Conservation (phyloP, 53 echinoderm and acorn worm species). For the Astropecten irregularis region DNA sequence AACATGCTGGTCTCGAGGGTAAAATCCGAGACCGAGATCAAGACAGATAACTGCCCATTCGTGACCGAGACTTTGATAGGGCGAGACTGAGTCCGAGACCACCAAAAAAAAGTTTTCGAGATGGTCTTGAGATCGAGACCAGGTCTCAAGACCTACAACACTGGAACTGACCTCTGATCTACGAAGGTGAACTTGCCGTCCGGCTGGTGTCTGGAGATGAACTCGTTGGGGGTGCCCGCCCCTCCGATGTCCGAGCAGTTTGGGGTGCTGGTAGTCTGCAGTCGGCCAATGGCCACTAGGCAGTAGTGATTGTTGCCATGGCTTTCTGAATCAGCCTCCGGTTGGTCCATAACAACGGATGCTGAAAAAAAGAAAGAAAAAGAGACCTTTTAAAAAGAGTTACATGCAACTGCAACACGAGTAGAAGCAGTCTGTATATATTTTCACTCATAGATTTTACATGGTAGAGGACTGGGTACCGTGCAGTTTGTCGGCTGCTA, state of each 20-base stretch:
- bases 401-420: not conserved
- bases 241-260: slow-evolving; percentile 96
- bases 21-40: not conserved
- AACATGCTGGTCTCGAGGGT: too few relatives aligned
- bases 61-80: not conserved
- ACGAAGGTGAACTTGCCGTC: slow-evolving; percentile 98
- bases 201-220: slow-evolving; percentile 88
- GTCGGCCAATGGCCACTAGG: slow-evolving; percentile 95
- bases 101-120: too few relatives aligned
- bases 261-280: slow-evolving; percentile 97
- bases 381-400: not conserved
- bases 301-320: slow-evolving; percentile 93
- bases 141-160: not conserved
- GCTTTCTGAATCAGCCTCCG: slow-evolving; percentile 86
- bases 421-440: not conserved
- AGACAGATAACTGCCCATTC: not conserved
- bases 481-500: too few relatives aligned
- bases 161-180: slow-evolving; percentile 92
- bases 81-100: not conserved
- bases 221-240: slow-evolving; percentile 93
- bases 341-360: slow-evolving; percentile 41
- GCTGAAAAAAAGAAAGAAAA: not conserved
- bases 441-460: too few relatives aligned
- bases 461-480: too few relatives aligned
- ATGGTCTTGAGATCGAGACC: too few relatives aligned